Base-by-base conservation (phyloP, 2,113 vertebrate species). In the Condylura cristata region DNA sequence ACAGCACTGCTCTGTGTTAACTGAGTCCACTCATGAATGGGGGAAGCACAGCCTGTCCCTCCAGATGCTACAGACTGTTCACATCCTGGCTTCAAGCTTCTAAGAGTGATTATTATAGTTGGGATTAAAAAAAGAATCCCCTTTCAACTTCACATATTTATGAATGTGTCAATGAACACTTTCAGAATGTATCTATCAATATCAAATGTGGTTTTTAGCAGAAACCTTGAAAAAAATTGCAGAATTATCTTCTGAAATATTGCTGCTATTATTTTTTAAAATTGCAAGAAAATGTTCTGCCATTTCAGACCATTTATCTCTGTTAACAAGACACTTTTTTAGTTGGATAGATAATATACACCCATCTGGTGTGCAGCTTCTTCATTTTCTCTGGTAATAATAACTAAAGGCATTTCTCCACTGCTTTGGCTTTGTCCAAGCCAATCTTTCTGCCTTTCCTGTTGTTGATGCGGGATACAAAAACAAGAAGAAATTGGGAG, bases 261-360 rank as follows among this genome's bases (percentile, higher is more conserved):
- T 61, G 90, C 78, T 34, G 90, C 91, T 92, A 96, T 97, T 97
- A 97, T 97, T 97, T 84, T 96, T 98, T 97, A 85, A 97, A 94
- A 96, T 94, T 96, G 89, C 71, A 93, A 95, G 95, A 97, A 98
- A 97, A 91, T 96, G 78, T 96, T 91, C 92, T 97, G 96, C 91
- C 34, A 96, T 97, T 97, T 97, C 95, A 95, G 82, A 96, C 63
- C 94, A 97, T 94, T 98, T 97, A 97, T 96, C 95, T 97, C 92
- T 53, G 97, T 94, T 94, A 95, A 56, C 87, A 94, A 96, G 97
- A 91, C 8, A 95, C 95, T 97, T 97, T 97, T 96, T 97, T 97
- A 97, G 98, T 98, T 96, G 92, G 95, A 97, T 97, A 98, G 98
- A 98, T 97, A 98, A 97, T 96, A 94, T 96, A 97, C 95, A 17